Evolutionary conservation across 2,888 invertebrate genomes (phyloP).

Genomic region (Eutolmus rufibarbis): DNA sequence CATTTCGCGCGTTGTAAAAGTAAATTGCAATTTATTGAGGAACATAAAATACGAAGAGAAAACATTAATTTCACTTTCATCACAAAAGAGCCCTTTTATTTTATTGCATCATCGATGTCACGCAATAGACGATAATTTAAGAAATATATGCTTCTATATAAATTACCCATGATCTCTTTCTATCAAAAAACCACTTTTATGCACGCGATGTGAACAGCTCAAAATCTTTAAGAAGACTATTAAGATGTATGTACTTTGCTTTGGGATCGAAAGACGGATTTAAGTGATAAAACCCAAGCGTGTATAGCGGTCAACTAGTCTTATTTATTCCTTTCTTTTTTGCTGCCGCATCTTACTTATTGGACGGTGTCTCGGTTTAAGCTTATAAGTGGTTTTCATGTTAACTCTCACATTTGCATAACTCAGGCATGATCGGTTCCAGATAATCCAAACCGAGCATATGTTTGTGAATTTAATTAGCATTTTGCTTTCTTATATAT

Average conservation of each 20-base stretch:
- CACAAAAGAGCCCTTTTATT: background rate
- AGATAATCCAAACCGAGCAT: background rate
- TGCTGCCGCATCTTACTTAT: background rate
- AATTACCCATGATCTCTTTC: background rate
- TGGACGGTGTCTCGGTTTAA: background rate
- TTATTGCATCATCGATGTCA: background rate
- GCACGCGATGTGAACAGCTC: background rate
- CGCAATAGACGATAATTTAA: background rate
- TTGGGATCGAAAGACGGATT: background rate
- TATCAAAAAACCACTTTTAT: background rate
- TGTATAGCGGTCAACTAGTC: background rate
- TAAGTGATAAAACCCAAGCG: background rate
- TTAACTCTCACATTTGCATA: constrained; percentile 7
- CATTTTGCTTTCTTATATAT: background rate
- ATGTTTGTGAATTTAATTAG: background rate
- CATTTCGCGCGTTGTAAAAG: background rate
- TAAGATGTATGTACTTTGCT: background rate
- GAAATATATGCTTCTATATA: background rate
- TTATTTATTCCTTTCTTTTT: background rate
- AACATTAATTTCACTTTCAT: background rate
- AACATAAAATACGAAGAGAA: background rate
- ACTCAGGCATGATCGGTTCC: background rate
- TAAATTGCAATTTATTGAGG: background rate
- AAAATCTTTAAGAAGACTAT: constrained; percentile 8
- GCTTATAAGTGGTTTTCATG: background rate